A percentile compares a stretch with the other conserved stretches of the same genome.
phyloP scores from a whole-genome alignment of 2,113 vertebrate genomes.

The Riparia riparia region DNA sequence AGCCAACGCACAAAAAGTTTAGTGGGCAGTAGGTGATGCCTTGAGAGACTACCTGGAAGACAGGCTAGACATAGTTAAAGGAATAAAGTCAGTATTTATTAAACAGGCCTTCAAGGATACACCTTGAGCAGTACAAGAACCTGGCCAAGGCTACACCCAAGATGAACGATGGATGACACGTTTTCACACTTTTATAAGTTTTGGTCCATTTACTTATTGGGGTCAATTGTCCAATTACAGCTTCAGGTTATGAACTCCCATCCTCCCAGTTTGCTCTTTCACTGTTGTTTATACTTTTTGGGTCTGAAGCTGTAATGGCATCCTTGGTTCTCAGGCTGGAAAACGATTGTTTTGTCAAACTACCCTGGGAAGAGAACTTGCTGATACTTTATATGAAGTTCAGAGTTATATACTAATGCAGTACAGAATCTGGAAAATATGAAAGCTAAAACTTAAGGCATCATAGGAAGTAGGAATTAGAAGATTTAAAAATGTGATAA shows the following conservation, averaged over 20 bases:
- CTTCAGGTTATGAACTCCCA: not conserved
- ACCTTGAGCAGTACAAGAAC: not conserved
- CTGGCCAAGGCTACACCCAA: fast-evolving
- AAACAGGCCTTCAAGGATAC: not conserved
- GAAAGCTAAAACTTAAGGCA: not conserved
- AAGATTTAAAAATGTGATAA: not conserved
- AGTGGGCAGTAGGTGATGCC: not conserved
- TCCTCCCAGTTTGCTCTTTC: not conserved
- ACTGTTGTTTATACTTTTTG: fast-evolving
- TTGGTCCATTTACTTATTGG: not conserved
- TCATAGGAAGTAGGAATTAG: not conserved
- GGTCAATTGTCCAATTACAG: not conserved
- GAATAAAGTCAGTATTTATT: not conserved
- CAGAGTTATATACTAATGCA: not conserved
- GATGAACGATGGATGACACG: fast-evolving
- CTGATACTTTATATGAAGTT: not conserved
- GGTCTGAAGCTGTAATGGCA: not conserved
- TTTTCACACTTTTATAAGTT: not conserved
- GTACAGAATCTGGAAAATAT: not conserved
- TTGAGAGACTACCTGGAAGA: not conserved
- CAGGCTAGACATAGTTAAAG: not conserved
- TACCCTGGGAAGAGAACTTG: not conserved
- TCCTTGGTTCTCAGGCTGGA: not conserved
- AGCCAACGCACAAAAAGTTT: not conserved
- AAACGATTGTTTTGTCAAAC: not conserved